phyloP scores from a whole-genome alignment of 2,888 invertebrate genomes.

The Drosophila conformis region DNA sequence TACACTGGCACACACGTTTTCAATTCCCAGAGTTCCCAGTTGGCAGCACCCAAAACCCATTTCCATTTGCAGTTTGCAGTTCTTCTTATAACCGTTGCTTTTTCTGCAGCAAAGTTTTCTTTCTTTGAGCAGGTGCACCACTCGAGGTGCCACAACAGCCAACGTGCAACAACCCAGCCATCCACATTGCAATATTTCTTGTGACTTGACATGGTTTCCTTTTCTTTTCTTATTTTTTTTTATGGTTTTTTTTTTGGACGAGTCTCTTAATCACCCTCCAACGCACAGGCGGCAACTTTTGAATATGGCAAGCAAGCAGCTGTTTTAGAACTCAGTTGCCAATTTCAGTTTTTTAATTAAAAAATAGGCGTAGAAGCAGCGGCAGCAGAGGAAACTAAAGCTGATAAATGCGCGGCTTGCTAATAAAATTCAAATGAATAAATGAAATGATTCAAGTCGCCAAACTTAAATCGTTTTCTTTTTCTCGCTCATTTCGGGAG shows the following conservation, averaged over 20 bases:
- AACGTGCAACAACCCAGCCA: slow-evolving; percentile 18
- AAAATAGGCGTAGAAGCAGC: slow-evolving; percentile 12
- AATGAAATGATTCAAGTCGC: slow-evolving; percentile 5
- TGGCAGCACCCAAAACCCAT: slow-evolving; percentile 11
- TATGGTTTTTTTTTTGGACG: neutral
- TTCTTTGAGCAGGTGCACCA: slow-evolving; percentile 51
- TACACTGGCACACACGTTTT: neutral
- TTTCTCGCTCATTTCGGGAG: neutral
- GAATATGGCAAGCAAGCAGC: slow-evolving; percentile 22
- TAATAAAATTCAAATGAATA: slow-evolving; percentile 27
- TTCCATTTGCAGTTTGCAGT: slow-evolving; percentile 15
- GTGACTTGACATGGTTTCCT: slow-evolving; percentile 76
- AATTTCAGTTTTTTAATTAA: slow-evolving; percentile 65
- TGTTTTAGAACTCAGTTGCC: slow-evolving; percentile 50
- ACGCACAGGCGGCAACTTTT: slow-evolving; percentile 34
- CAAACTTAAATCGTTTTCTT: slow-evolving; percentile 1
- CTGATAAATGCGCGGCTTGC: neutral
- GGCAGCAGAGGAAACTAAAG: slow-evolving; percentile 1
- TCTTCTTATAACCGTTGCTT: slow-evolving; percentile 36
- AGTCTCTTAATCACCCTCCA: slow-evolving; percentile 26
- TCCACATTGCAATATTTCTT: slow-evolving; percentile 63
- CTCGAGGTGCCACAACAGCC: slow-evolving; percentile 28
- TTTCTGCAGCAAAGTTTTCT: slow-evolving; percentile 61
- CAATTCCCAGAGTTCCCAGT: slow-evolving; percentile 20
- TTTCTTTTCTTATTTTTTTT: slow-evolving; percentile 32